Base-by-base conservation (phyloP, 2,888 invertebrate genomes). In the Dicyrtoma fusca region DNA sequence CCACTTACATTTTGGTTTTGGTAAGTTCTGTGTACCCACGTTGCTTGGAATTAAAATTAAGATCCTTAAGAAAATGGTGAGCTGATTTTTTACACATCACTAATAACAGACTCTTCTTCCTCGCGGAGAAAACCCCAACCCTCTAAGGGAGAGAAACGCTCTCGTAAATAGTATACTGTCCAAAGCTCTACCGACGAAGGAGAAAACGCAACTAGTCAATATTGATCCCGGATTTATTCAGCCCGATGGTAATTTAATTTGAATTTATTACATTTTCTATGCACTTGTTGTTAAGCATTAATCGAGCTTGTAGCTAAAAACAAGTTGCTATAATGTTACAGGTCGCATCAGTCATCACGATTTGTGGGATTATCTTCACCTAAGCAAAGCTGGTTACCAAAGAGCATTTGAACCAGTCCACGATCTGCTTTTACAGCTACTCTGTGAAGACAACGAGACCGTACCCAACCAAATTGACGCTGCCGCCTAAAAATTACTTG, bases 331-430 rank as follows among this genome's bases (percentile, higher is more conserved):
- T 57, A 25, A 26, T 65, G 8, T 61, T 74, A n/a, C 53, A 80
- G 80, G 92, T 2, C 88, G 89, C 57, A 94, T 95, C 73, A 92
- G 91, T 82, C 93, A 92, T 82, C 91, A 91, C 82, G 95, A 95
- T 83, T 92, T 96, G 92, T 91, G 92, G 82, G 95, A 96, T 84
- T 96, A 94, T 84, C 88, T 95, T 64, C 91, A 94, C 82, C 87
- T 94, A 74, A 94, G 94, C 1, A 91, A 92, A 84, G 88, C 90
- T 64, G 95, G 95, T 69, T 93, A 93, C 84, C 88, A 89, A 82
- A 94, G 94, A 84, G 91, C 92, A 11, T 93, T 94, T 84, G 92
- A 92, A 84, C 92, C 92, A 21, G 89, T 94, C 64, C 88, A 91
- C 83, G 92, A 93, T 84, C 86, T 93, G 76, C 85, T 93, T 21